Evolutionary conservation across 2,888 invertebrate genomes (phyloP).

Genomic region (Dysmachus trigonus): DNA sequence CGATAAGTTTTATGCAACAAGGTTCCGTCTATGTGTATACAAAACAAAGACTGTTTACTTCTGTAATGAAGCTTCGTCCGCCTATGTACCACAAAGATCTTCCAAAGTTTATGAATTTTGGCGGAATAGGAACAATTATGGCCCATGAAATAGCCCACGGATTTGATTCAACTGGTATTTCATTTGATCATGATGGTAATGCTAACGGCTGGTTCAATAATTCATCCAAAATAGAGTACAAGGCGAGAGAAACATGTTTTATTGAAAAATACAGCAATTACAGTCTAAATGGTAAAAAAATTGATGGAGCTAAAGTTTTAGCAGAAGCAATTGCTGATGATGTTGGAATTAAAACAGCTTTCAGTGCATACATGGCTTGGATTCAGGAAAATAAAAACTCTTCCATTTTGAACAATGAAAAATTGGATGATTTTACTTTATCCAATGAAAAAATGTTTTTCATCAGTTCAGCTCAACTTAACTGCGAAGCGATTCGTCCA

Average conservation of each 20-base stretch:
- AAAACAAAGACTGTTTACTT: not conserved
- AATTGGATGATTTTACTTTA: not conserved
- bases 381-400: constrained; percentile 8
- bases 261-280: constrained; percentile 52
- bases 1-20: constrained; percentile 65
- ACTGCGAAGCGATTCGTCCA: not conserved
- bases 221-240: constrained; percentile 46
- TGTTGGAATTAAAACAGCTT: constrained; percentile 52
- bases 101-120: constrained; percentile 67
- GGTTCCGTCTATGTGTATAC: not conserved
- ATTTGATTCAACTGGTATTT: constrained; percentile 49
- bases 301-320: constrained; percentile 47
- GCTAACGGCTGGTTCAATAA: constrained; percentile 52
- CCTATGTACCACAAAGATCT: constrained; percentile 88
- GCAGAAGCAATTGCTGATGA: constrained; percentile 53
- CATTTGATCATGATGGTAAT: constrained; percentile 46
- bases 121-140: constrained; percentile 52
- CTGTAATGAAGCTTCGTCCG: constrained; percentile 57
- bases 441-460: not conserved
- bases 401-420: not conserved
- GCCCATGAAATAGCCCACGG: constrained; percentile 53
- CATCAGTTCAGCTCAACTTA: not conserved
- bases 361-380: constrained; percentile 50
- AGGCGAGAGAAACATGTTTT: constrained; percentile 50
- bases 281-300: constrained; percentile 48